Evolutionary conservation across 2,113 vertebrate genomes (phyloP), one percentile per base, ranked within the genome.

Genomic region (Prunella himalayana): DNA sequence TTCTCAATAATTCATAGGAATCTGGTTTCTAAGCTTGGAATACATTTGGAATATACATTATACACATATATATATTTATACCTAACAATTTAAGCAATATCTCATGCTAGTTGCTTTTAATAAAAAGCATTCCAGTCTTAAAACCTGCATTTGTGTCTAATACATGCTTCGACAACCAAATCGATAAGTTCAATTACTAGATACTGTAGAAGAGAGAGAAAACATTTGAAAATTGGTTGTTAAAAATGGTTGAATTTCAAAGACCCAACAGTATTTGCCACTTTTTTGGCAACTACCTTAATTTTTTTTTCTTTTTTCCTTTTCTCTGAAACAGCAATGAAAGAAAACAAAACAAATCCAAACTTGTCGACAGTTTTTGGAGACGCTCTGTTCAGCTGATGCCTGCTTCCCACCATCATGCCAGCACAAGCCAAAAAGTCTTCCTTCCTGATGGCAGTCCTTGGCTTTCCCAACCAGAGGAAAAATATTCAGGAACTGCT

Each of bases 31-130:
- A 98, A 97, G 97, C 97, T 97, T 95, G 98, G 97, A 97, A 97
- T 98, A 98, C 97, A 98, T 96, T 95, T 98, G 97, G 98, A 97
- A 97, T 98, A 98, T 98, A 98, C 97, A 98, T 98, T 98, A 98
- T 98, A 98, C 97, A 98, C 96, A 97, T 90, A 97, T 97, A 98
- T 98, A 97, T 96, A 97, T 97, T 97, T 98, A 98, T 97, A 96
- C 95, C 97, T 97, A 97, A 97, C 97, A 97, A 97, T 97, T 97
- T 97, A 98, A 98, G 98, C 97, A 97, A 91, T 98, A 96, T 98
- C 97, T 98, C 98, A 98, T 98, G 98, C 98, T 97, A 97, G 95
- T 94, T 98, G 98, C 98, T 98, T 98, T 98, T 97, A 71, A 97
- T 97, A 88, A 98, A 98, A 98, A 98, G 98, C 98, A 97, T 98